Conservation (phyloP, 2,888 invertebrate genomes). For the Folsomia candida region DNA sequence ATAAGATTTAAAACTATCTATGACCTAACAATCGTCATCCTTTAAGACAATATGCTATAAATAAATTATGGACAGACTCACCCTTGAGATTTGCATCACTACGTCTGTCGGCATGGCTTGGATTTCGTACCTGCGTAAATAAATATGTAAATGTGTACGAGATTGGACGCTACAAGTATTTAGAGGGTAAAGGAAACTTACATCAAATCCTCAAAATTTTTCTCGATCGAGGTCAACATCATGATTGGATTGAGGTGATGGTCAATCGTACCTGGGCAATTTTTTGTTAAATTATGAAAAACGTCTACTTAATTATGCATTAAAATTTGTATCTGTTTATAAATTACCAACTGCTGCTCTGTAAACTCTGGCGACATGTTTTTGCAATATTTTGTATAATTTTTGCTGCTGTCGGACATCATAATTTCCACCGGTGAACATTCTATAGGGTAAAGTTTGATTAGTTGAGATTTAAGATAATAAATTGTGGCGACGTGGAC, state of each 20-base stretch:
- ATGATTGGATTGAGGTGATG: slow-evolving; percentile 46
- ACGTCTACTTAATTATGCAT: background rate
- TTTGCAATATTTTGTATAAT: slow-evolving; percentile 42
- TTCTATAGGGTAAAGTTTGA: slow-evolving; percentile 20
- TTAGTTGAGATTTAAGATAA: background rate
- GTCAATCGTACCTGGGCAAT: slow-evolving; percentile 35
- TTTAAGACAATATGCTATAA: too few species aligned
- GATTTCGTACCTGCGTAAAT: too few species aligned
- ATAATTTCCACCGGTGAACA: slow-evolving; percentile 49
- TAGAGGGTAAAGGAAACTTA: too few species aligned
- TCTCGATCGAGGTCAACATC: slow-evolving; percentile 49
- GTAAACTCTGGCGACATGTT: slow-evolving; percentile 47
- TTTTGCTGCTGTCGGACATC: slow-evolving; percentile 49
- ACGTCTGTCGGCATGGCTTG: slow-evolving; percentile 48
- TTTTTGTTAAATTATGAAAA: slow-evolving; percentile 9
- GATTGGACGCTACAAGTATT: too few species aligned
- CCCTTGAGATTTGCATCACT: slow-evolving; percentile 47
- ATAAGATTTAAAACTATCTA: too few species aligned
- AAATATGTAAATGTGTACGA: too few species aligned
- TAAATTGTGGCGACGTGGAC: too few species aligned
- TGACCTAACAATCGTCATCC: too few species aligned
- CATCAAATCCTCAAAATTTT: slow-evolving; percentile 49
- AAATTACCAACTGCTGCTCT: slow-evolving; percentile 40
- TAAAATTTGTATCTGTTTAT: background rate
- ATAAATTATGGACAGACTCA: too few species aligned